A percentile compares a stretch with the other conserved stretches of the same genome.
These are phyloP conservation scores for Gouania willdenowi DNA, from an alignment of 2,797 vertebrate genomes.

Conservation along the genomic window DNA sequence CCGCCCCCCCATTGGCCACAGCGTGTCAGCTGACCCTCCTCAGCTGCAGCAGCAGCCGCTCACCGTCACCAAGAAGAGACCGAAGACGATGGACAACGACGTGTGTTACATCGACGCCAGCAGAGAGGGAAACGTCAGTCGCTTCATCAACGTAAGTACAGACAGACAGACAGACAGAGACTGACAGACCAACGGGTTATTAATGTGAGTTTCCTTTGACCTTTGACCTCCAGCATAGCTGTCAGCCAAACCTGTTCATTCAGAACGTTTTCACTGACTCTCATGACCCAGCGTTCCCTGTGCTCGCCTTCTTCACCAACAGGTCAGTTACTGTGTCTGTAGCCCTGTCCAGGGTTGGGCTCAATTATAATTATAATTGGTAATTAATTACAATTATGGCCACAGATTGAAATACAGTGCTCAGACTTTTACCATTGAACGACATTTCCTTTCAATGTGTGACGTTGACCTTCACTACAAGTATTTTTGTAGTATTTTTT, in stretches of 20 bases:
- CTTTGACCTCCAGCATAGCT: conserved; percentile 82
- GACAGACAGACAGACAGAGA: background rate
- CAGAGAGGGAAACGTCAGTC: conserved; percentile 89
- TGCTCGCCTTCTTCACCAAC: conserved; percentile 90
- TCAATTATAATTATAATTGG: too few relatives aligned
- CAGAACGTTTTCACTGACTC: conserved; percentile 93
- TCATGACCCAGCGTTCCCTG: conserved; percentile 83
- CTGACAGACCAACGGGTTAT: too few relatives aligned
- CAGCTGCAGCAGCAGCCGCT: background rate
- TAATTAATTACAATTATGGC: too few relatives aligned
- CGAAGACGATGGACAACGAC: conserved; percentile 24
- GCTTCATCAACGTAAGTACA: conserved; percentile 86
- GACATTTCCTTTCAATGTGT: too few relatives aligned
- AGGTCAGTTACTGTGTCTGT: conserved; percentile 69
- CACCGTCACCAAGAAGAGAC: background rate
- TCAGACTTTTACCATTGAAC: too few relatives aligned
- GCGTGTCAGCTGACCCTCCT: conserved; percentile 4
- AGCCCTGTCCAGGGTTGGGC: too few relatives aligned
- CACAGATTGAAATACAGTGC: too few relatives aligned
- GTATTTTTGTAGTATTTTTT: too few relatives aligned
- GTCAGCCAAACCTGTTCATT: conserved; percentile 87
- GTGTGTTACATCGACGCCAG: conserved; percentile 84
- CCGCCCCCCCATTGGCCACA: background rate
- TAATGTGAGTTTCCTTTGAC: background rate
- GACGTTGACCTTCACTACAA: too few relatives aligned